Percentiles rank a stretch among this genome's conserved stretches.
Evolutionary conservation across 2,113 vertebrate genomes (phyloP).

Genomic region (Muscicapa adusta): DNA sequence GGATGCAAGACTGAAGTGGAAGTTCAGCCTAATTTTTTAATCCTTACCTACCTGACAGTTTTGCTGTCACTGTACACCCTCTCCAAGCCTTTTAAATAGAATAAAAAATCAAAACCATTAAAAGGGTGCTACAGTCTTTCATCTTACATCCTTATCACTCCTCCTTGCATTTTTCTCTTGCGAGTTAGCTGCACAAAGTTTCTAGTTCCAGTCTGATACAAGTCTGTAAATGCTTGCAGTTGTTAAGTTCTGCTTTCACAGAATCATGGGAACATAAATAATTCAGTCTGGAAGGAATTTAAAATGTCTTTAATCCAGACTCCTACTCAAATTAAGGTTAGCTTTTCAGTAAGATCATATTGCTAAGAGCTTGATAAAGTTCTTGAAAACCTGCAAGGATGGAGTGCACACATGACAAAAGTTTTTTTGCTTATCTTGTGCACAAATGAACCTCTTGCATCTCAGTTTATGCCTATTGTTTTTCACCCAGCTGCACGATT

Average conservation of each 20-base stretch:
- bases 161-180: background rate
- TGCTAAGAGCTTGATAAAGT: background rate
- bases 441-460: background rate
- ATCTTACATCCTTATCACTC: background rate
- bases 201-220: background rate
- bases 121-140: background rate
- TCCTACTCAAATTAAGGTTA: background rate
- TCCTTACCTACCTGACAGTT: background rate
- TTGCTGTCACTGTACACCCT: fast-evolving
- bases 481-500: background rate
- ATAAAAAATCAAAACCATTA: background rate
- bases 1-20: background rate
- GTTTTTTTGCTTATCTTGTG: background rate
- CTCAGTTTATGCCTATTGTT: background rate
- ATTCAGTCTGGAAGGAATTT: background rate
- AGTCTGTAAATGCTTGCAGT: background rate
- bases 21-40: background rate
- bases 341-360: background rate
- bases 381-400: background rate
- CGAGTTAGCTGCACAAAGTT: background rate
- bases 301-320: background rate
- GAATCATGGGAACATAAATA: background rate
- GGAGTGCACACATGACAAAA: background rate
- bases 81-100: background rate
- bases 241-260: background rate